Base-by-base conservation (phyloP, 2,888 invertebrate genomes). In the Tillus elongatus region DNA sequence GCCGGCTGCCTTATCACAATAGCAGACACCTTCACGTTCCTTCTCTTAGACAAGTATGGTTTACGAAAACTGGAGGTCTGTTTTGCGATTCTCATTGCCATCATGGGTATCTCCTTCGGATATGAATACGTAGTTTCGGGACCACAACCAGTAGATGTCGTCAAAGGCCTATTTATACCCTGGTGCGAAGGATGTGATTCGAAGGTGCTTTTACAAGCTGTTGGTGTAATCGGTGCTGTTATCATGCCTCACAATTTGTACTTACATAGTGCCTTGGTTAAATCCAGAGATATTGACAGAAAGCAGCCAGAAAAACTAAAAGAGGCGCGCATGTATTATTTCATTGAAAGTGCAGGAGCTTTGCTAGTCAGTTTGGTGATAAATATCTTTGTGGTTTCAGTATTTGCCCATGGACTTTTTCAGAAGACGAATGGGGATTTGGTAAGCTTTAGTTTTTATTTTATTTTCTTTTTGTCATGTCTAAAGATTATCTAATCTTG, bases 161-260 rank as follows among this genome's bases (percentile, higher is more conserved):
- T 83, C 27, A 71, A 78, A 52, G 89, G 89, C 4, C 75, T 87
- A 71, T 79, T 87, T 51, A 60, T 82, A 32, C 88, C 88, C 3
- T 82, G 82, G 75, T 86, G 86, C 58, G 62, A 69, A 32, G 71
- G 73, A 47, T 89, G 87, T 61, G 73, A 78, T 46, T 70, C 70
- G 1, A 59, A 69, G 34, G 79, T 79, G 15, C 62, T 87, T 13
- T 58, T 79, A 8, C 81, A 80, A 63, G 84, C 83, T 24, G 80
- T 84, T 16, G 84, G 88, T n/a, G 79, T 90, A 33, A 75, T 91
- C 33, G 90, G 64, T 3, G 63, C 85, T 14, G 85, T 90, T 15
- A 88, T 91, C 46, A 91, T 90, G 90, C 90, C 90, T 0, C 90
- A 91, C 56, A 91, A 91, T 68, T 70, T 90, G 31, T 90, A 89